Base-by-base conservation (phyloP, 2,888 invertebrate genomes). In the Drosophila histrio region DNA sequence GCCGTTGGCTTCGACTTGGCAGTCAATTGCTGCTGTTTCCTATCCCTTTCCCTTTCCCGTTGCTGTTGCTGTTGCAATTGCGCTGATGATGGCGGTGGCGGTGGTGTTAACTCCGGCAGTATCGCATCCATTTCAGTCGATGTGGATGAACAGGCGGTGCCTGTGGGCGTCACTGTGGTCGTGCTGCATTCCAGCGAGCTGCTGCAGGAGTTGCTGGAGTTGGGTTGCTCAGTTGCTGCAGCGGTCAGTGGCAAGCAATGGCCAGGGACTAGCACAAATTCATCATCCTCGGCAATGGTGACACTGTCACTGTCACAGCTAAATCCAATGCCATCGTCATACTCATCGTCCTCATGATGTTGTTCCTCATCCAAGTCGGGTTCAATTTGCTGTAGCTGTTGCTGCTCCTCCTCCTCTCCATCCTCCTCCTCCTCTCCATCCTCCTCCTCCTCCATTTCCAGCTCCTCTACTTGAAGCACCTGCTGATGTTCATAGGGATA, bases 251-350 rank as follows among this genome's bases (percentile, higher is more conserved):
- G 21, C 56, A 69, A 47, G 39, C 79, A 69, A 9, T 74, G 79
- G 1, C 71, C 72, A 15, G 69, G 53, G n/a, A 81, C 79, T n/a
- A 84, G 59, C 13, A 82, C 79, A 22, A 87, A 87, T 60, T 88
- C 89, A 62, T 88, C 87, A 2, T 71, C 46, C 19, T 76, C 82
- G 19, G 67, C 65, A 30, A 72, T 49, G 13, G 73, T 75, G 46
- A 41, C 67, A n/a, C 80, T 81, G 59, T 85, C 87, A 49, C 85
- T 82, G 66, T 85, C 87, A 53, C 83, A 82, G 32, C 87, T 87
- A 43, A 82, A 82, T 8, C 87, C 87, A 49, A 85, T 75, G 21
- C 87, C 81, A 59, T 84, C 79, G 24, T 86, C 85, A 28, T 72
- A 68, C 9, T 87, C 85, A 50, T 77, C 68, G n/a, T 85, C 83